phyloP scores from a whole-genome alignment of 2,888 invertebrate genomes.

The Aromia moschata region DNA sequence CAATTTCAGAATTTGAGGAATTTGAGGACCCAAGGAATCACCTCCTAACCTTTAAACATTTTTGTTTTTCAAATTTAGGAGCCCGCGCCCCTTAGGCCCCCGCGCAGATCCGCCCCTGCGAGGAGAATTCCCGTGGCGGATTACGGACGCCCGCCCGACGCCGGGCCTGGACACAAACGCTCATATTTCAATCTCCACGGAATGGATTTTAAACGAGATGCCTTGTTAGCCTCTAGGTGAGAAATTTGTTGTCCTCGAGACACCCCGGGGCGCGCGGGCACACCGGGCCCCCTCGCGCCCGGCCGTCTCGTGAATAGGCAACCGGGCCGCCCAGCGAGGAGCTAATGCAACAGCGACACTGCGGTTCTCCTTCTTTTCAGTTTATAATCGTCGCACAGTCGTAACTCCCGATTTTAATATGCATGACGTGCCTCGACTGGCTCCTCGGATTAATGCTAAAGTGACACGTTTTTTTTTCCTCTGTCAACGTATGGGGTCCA shows the following conservation, averaged over 20 bases:
- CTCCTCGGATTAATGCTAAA: constrained; percentile 57
- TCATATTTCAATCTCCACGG: constrained; percentile 61
- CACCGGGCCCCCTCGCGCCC: constrained; percentile 54
- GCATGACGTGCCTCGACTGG: constrained; percentile 54
- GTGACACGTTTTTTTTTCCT: constrained; percentile 46
- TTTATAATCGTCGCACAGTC: constrained; percentile 62
- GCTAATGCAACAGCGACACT: constrained; percentile 59
- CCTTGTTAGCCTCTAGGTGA: constrained; percentile 63
- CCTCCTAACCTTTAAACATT: too few species aligned
- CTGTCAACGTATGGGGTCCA: constrained; percentile 45
- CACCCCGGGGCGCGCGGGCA: constrained; percentile 55
- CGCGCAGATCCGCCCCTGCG: too few species aligned
- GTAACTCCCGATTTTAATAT: constrained; percentile 62
- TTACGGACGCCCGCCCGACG: constrained; percentile 59
- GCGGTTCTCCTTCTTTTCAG: constrained; percentile 50
- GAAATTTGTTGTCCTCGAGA: constrained; percentile 63
- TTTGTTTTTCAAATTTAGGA: too few species aligned
- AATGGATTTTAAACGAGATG: constrained; percentile 61
- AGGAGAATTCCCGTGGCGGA: constrained; percentile 37
- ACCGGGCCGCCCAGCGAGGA: constrained; percentile 56
- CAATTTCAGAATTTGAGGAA: too few species aligned
- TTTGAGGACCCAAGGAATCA: too few species aligned
- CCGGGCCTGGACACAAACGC: constrained; percentile 56
- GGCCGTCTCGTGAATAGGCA: constrained; percentile 48
- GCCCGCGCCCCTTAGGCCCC: too few species aligned